Conservation (phyloP, 2,113 vertebrate genomes). For the Gila orcuttii region DNA sequence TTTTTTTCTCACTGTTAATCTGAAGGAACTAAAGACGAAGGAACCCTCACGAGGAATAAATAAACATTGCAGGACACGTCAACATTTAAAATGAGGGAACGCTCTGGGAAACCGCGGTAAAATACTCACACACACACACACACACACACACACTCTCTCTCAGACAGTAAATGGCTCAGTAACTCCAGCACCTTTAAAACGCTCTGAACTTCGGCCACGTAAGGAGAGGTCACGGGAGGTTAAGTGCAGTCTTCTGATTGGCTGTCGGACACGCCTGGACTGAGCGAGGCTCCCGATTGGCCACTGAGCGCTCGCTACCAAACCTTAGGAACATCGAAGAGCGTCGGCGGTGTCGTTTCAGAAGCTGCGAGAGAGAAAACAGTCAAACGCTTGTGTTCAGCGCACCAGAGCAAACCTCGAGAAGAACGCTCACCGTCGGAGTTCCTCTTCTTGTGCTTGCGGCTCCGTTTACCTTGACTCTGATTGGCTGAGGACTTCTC, state of each 20-base stretch:
- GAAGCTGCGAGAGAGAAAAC: slow-evolving; percentile 50
- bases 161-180: background rate
- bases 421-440: slow-evolving; percentile 74
- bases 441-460: slow-evolving; percentile 85
- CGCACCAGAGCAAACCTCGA: background rate
- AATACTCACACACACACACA: slow-evolving; percentile 20
- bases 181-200: slow-evolving; percentile 54
- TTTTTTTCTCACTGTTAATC: background rate
- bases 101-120: background rate
- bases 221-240: background rate
- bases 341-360: slow-evolving; percentile 55
- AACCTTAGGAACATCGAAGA: slow-evolving; percentile 78
- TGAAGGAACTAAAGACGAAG: slow-evolving; percentile 51
- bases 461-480: slow-evolving; percentile 77
- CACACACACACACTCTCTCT: background rate
- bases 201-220: background rate
- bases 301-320: slow-evolving; percentile 68
- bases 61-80: slow-evolving; percentile 17
- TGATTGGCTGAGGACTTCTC: slow-evolving; percentile 72
- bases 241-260: slow-evolving; percentile 40
- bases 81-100: slow-evolving; percentile 33
- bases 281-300: background rate
- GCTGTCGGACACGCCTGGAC: background rate
- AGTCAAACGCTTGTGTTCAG: background rate
- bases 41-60: slow-evolving; percentile 51